These are phyloP conservation scores for Anser brachyrhynchus DNA, from an alignment of 2,113 vertebrate species.

Conservation along the genomic window DNA sequence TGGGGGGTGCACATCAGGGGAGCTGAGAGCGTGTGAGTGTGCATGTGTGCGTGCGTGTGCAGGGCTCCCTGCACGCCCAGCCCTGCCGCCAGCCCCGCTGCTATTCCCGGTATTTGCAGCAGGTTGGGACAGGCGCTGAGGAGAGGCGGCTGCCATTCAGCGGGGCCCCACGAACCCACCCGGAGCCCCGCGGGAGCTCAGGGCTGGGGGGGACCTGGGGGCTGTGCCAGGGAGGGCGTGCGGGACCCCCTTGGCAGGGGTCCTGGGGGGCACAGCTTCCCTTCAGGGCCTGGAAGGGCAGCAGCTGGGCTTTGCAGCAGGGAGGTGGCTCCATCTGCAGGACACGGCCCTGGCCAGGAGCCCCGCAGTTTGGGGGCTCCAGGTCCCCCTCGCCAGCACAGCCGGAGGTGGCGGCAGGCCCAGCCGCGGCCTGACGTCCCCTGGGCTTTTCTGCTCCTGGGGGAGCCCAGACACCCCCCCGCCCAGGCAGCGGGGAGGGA, in stretches of 20 bases:
- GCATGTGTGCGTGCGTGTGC: background rate
- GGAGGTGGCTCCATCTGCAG: slow-evolving; percentile 62
- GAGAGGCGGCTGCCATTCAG: background rate
- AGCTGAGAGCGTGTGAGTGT: background rate
- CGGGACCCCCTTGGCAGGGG: background rate
- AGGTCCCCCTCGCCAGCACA: background rate
- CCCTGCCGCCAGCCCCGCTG: background rate
- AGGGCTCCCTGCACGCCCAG: background rate
- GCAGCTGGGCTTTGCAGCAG: background rate
- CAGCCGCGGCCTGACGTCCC: background rate
- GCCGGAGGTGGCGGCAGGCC: background rate
- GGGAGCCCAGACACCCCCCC: too few relatives aligned
- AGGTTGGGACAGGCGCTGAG: slow-evolving; percentile 11
- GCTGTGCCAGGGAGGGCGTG: background rate
- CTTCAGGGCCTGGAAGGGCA: background rate
- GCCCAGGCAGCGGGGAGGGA: background rate
- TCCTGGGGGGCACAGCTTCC: background rate
- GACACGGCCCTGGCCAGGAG: background rate
- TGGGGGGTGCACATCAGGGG: background rate
- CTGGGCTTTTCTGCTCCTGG: background rate
- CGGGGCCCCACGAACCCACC: background rate
- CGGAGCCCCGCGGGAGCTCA: background rate
- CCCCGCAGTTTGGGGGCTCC: background rate
- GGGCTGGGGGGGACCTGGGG: background rate
- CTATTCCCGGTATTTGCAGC: slow-evolving; percentile 45